Evolutionary conservation across 2,797 vertebrate species (phyloP).

Genomic region (Tragopan temminckii): DNA sequence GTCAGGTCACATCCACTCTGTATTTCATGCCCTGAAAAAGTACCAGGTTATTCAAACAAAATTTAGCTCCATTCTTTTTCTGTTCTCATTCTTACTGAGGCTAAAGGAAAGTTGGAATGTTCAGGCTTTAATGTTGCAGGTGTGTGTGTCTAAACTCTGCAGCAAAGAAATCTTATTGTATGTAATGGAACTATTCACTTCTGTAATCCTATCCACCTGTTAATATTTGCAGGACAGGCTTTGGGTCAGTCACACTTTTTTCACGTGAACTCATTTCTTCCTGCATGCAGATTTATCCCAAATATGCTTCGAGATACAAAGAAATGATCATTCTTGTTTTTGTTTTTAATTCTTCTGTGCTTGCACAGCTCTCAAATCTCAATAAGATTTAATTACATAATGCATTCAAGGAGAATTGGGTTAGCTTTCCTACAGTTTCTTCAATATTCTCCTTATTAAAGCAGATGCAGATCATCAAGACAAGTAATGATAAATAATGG

Average conservation of each 20-base stretch:
- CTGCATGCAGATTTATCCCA: not conserved
- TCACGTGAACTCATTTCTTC: not conserved
- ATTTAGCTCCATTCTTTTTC: not conserved
- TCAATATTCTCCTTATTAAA: slow-evolving; percentile 52
- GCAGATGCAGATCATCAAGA: slow-evolving; percentile 28
- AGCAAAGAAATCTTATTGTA: not conserved
- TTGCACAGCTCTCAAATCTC: slow-evolving; percentile 56
- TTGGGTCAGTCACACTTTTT: not conserved
- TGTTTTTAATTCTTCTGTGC: slow-evolving; percentile 17
- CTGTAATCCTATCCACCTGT: not conserved
- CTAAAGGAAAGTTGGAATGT: not conserved
- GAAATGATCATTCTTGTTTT: accelerated
- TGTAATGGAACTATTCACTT: not conserved
- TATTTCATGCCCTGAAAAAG: not conserved
- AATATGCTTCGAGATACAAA: not conserved
- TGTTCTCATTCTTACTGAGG: not conserved
- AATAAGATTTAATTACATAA: slow-evolving; percentile 50
- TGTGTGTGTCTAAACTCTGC: accelerated
- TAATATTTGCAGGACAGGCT: not conserved
- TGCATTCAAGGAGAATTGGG: slow-evolving; percentile 36
- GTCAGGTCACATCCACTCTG: not conserved
- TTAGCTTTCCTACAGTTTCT: slow-evolving; percentile 37
- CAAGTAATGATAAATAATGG: not conserved
- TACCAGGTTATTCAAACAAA: not conserved
- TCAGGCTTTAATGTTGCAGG: not conserved